A percentile compares a stretch with the other conserved stretches of the same genome.
Conservation (phyloP, 1,140 invertebrate species). For the Nomia melanderi region DNA sequence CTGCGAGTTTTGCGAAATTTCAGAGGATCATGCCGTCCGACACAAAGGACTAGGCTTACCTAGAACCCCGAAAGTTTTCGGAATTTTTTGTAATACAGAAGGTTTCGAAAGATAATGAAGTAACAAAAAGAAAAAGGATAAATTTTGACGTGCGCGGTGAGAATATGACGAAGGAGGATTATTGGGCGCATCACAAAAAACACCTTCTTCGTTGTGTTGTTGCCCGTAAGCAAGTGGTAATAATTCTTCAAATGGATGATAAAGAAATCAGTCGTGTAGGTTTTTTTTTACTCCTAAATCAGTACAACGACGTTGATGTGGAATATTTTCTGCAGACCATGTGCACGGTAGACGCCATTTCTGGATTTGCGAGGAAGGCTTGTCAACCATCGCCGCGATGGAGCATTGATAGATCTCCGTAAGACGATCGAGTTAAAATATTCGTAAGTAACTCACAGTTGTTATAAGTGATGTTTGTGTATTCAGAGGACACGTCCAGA, state of each 20-base stretch:
- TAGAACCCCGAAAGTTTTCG: background rate
- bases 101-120: background rate
- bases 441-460: slow-evolving; percentile 69
- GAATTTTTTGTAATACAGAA: background rate
- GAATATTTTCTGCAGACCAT: slow-evolving; percentile 65
- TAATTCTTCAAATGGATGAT: slow-evolving; percentile 37
- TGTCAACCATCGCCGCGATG: slow-evolving; percentile 73
- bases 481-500: slow-evolving; percentile 55
- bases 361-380: slow-evolving; percentile 68
- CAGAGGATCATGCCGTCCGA: background rate
- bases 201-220: slow-evolving; percentile 50
- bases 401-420: slow-evolving; percentile 63
- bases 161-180: slow-evolving; percentile 40
- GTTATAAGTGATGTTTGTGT: slow-evolving; percentile 55
- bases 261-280: slow-evolving; percentile 38
- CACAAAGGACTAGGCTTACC: slow-evolving; percentile 6
- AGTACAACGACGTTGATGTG: slow-evolving; percentile 30
- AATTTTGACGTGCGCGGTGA: slow-evolving; percentile 53
- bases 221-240: slow-evolving; percentile 33
- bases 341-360: slow-evolving; percentile 78
- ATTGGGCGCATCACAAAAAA: slow-evolving; percentile 52
- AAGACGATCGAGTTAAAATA: slow-evolving; percentile 57
- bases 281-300: slow-evolving; percentile 29
- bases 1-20: slow-evolving; percentile 7
- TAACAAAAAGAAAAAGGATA: slow-evolving; percentile 18